Base-by-base conservation (phyloP, 1,140 invertebrate genomes). In the Drosophila ogumai region DNA sequence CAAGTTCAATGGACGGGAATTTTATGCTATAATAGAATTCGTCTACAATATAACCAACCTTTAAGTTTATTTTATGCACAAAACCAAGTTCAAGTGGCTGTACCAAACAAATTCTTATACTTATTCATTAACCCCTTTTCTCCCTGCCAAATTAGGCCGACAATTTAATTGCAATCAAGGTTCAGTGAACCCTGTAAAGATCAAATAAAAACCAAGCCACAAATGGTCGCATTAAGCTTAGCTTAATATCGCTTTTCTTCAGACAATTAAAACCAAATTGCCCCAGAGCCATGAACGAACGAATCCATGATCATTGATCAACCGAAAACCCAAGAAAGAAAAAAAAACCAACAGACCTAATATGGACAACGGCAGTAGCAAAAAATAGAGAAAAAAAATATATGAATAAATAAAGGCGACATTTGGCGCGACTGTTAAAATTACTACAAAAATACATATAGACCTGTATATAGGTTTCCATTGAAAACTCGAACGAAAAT, bases 201-300 rank as follows among this genome's bases (percentile, higher is more conserved):
- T 59, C 22, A 44, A 10, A 69, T 55, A 36, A 55, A 55, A 55
- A 44, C 36, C 60, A 52, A 64, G n/a, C 52, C 68, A 13, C 58
- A 75, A 71, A 71, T 69, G 64, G 25, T 40, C 10, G 22, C 50
- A 69, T 71, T 71, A 68, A 32, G 46, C 54, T 49, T 59, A 31
- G 74, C 75, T 38, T 75, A 61, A 80, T 68, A 60, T 75, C 61
- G 77, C 77, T 79, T 74, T 74, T 54, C 68, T 43, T 43, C 25
- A 52, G 55, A 61, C 56, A 79, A 65, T 40, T 65, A 59, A 75
- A 69, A 44, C 63, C 44, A 12, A 61, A 57, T 47, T 55, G 65
- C 58, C 56, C 49, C 56, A 31, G 13, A 56, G 67, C 67, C 64
- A 71, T 73, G 57, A 52, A 54, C 68, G 19, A 25, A 56, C 68